Base-by-base conservation (phyloP, 2,113 vertebrate species). In the Leiothrix lutea region DNA sequence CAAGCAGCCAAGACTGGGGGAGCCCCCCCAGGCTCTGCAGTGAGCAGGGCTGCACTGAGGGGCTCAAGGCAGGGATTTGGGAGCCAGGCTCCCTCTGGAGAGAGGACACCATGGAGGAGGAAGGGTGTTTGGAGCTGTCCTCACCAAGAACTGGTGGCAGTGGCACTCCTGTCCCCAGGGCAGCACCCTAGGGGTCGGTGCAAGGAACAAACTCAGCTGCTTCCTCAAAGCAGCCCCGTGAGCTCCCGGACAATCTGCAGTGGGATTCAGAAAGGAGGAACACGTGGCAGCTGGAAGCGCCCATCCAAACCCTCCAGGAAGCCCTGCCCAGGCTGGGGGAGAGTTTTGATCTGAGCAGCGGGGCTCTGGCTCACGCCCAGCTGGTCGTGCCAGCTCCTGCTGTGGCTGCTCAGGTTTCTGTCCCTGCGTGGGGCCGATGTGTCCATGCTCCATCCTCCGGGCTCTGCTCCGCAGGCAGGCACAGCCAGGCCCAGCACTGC, bases 151-250 rank as follows among this genome's bases (percentile, higher is more conserved):
- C 25, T 33, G 66, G 65, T 44, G 83, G 58, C 12, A 0, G 80
- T 69, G 74, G 19, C 54, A 25, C 23, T 54, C 26, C 9, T n/a
- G 35, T 70, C 66, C 56, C 71, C 64, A 4, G 1, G 58, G 51
- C 64, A 67, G 69, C 69, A 28, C n/a, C 36, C 44, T 16, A 31
- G 50, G 51, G 11, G 44, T 80, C 5, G 0, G 29, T 25, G 45
- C 40, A 16, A 58, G 48, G 9, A 24, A 11, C 1, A 2, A 38
- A 28, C n/a, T 26, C 15, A 8, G 18, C 33, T 31, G 8, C 28
- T 82, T 29, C 3, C 2, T 53, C 35, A 23, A 9, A 1, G 0
- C 1, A 11, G 38, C 33, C 7, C 18, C 35, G 5, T 1, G 14
- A 80, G 57, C 62, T 25, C 57, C 42, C 3, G 1, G 26, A 33